phyloP scores from a whole-genome alignment of 1,140 invertebrate genomes.

The Drosophila nikananu region DNA sequence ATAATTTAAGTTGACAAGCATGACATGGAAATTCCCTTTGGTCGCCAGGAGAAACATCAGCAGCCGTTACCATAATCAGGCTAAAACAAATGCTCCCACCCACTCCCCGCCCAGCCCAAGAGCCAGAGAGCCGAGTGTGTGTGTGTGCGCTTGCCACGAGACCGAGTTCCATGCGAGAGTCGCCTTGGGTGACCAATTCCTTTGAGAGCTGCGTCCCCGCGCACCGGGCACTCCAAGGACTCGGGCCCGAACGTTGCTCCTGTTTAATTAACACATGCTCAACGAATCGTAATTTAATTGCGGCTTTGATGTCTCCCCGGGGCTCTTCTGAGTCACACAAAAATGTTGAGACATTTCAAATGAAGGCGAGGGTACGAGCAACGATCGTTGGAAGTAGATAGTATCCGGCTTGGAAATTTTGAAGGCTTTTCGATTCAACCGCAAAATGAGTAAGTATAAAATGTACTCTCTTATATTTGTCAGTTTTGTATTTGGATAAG shows the following conservation, averaged over 20 bases:
- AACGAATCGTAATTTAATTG: conserved; percentile 85
- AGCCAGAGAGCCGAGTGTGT: conserved; percentile 2
- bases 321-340: conserved; percentile 34
- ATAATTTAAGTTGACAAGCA: conserved; percentile 82
- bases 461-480: background rate
- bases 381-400: background rate
- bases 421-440: background rate
- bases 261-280: conserved; percentile 85
- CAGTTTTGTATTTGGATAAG: background rate
- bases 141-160: conserved; percentile 34
- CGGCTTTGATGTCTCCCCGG: conserved; percentile 63
- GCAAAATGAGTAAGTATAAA: background rate
- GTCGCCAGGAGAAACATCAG: conserved; percentile 43
- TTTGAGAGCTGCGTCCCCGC: conserved; percentile 43
- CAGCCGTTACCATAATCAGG: conserved; percentile 68
- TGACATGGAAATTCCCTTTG: conserved; percentile 81
- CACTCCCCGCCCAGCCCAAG: background rate
- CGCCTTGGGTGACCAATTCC: conserved; percentile 60
- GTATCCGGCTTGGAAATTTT: background rate
- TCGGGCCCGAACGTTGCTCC: conserved; percentile 44
- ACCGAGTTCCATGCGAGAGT: conserved; percentile 42
- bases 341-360: conserved; percentile 28
- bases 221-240: conserved; percentile 61
- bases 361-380: background rate
- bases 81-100: conserved; percentile 71